Conservation (phyloP, 2,888 invertebrate species). For the Leptinotarsa tumamoca region DNA sequence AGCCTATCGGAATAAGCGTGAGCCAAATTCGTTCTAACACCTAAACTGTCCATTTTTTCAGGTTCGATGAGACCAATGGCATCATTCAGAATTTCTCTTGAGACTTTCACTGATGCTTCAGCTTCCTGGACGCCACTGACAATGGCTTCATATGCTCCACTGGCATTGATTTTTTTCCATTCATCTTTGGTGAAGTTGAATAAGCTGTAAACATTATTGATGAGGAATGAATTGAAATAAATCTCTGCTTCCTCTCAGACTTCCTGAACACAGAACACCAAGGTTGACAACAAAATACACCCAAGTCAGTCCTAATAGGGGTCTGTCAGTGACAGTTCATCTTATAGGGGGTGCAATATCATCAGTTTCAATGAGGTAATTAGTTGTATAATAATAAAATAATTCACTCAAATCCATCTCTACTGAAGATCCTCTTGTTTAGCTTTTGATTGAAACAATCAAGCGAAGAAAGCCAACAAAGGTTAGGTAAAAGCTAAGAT, state of each 20-base stretch:
- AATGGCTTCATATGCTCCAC: constrained; percentile 79
- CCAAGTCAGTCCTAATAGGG: too few relatives aligned
- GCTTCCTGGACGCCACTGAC: constrained; percentile 78
- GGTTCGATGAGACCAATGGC: constrained; percentile 64
- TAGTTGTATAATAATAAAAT: too few relatives aligned
- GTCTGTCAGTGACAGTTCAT: too few relatives aligned
- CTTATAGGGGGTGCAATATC: too few relatives aligned
- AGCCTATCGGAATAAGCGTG: constrained; percentile 70
- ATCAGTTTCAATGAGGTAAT: too few relatives aligned
- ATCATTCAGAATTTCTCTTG: constrained; percentile 60
- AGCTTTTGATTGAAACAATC: too few relatives aligned
- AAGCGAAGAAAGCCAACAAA: too few relatives aligned
- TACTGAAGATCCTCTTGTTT: too few relatives aligned
- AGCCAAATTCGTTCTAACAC: constrained; percentile 69
- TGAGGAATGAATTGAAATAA: neutral
- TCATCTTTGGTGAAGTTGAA: constrained; percentile 68
- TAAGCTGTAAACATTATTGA: constrained; percentile 47
- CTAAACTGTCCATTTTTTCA: constrained; percentile 67
- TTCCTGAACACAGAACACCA: too few relatives aligned
- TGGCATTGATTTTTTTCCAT: constrained; percentile 73
- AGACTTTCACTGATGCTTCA: constrained; percentile 73
- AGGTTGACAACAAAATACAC: too few relatives aligned
- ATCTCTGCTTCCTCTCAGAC: neutral
- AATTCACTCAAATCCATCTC: too few relatives aligned
- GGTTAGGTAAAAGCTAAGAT: too few relatives aligned